Evolutionary conservation across 2,113 vertebrate genomes (phyloP).

Genomic region (Syngnathus scovelli): DNA sequence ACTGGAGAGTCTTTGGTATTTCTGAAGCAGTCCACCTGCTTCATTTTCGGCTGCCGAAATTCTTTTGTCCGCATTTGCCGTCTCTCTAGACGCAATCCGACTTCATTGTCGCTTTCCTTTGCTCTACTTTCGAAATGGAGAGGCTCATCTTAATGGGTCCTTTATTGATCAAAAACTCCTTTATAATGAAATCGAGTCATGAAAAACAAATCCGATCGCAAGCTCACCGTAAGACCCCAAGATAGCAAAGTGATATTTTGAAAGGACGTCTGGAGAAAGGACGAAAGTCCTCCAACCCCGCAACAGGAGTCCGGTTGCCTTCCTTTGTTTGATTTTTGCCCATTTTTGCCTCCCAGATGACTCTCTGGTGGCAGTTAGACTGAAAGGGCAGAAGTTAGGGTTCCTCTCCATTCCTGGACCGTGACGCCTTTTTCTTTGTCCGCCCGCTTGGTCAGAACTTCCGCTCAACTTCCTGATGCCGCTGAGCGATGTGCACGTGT

Average conservation of each 20-base stretch:
- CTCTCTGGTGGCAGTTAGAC: not conserved
- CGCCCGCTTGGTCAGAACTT: conserved; percentile 72
- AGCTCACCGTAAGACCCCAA: not conserved
- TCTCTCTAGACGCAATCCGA: too few species aligned
- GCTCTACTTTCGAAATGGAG: not conserved
- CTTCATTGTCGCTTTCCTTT: too few species aligned
- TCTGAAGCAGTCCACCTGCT: too few species aligned
- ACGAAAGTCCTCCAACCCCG: too few species aligned
- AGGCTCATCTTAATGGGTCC: not conserved
- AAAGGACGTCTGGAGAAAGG: not conserved
- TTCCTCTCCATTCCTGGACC: not conserved
- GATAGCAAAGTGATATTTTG: not conserved
- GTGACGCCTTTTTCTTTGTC: not conserved
- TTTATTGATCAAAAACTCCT: not conserved
- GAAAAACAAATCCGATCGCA: too few species aligned
- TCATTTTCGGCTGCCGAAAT: too few species aligned
- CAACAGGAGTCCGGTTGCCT: not conserved
- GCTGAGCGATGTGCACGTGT: conserved; percentile 86
- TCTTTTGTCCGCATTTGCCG: too few species aligned
- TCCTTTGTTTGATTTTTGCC: not conserved
- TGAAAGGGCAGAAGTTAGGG: not conserved
- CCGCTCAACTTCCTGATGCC: conserved; percentile 89
- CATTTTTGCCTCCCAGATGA: not conserved
- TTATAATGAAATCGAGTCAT: not conserved
- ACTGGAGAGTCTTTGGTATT: too few species aligned